A percentile compares a stretch with the other conserved stretches of the same genome.
phyloP scores from a whole-genome alignment of 2,888 invertebrate species.

The Caenorhabditis angaria region DNA sequence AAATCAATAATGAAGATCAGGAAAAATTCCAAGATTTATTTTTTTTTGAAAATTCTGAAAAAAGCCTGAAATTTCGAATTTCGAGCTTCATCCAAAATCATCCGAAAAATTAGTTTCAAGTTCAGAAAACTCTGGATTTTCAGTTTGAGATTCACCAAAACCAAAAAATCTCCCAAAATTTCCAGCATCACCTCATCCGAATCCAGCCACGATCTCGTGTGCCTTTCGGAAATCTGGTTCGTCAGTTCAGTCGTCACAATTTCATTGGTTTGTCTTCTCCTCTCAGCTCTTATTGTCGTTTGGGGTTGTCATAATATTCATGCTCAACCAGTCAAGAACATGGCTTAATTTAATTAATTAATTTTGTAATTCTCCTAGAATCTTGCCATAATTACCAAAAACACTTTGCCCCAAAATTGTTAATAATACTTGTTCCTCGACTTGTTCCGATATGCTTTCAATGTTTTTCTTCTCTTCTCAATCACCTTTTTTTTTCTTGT shows the following conservation, averaged over 20 bases:
- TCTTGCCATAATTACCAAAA: neutral
- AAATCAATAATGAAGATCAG: no score
- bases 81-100: no score
- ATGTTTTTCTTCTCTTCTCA: neutral
- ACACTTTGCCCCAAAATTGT: neutral
- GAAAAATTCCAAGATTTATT: neutral
- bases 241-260: constrained; percentile 70
- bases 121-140: no score
- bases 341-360: neutral
- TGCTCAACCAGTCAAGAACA: constrained; percentile 25
- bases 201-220: constrained; percentile 61
- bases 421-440: constrained; percentile 4
- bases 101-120: no score
- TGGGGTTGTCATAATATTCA: constrained; percentile 67
- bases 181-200: constrained; percentile 16
- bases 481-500: neutral
- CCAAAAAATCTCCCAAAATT: no score
- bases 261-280: constrained; percentile 69
- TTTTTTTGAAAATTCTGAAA: neutral
- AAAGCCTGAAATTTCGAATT: no score
- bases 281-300: constrained; percentile 70
- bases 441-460: constrained; percentile 4
- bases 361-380: no score
- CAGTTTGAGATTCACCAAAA: no score
- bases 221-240: constrained; percentile 70